phyloP scores from a whole-genome alignment of 53 echinoderm and acorn worm species.

The Hippasteria phrygiana region DNA sequence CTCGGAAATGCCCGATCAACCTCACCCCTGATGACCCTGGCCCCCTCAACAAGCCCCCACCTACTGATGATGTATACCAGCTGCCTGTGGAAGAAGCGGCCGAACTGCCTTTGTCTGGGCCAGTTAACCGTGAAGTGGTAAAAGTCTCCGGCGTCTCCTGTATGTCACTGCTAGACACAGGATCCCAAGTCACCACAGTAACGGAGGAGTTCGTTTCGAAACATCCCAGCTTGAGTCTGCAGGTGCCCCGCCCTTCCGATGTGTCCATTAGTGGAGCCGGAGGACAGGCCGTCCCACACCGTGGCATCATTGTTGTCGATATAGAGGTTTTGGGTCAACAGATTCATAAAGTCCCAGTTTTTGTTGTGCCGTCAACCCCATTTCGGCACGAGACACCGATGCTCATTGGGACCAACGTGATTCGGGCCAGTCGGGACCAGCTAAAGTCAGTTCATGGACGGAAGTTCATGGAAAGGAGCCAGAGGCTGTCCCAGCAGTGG shows the following conservation, averaged over 20 bases:
- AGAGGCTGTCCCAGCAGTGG: neutral
- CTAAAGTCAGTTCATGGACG: constrained; percentile 5
- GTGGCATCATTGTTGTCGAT: constrained; percentile 12
- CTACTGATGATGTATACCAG: neutral
- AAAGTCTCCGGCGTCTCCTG: constrained; percentile 9
- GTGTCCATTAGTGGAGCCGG: constrained; percentile 60
- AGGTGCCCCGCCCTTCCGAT: constrained; percentile 5
- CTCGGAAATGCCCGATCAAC: too few species aligned
- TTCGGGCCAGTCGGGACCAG: neutral
- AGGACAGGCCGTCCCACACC: constrained; percentile 40
- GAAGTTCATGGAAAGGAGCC: neutral
- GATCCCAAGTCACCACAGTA: constrained; percentile 59
- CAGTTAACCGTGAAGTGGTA: constrained; percentile 2
- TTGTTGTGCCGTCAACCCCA: constrained; percentile 13
- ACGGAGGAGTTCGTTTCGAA: neutral
- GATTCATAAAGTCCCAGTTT: neutral
- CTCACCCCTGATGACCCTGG: neutral
- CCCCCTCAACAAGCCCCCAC: neutral
- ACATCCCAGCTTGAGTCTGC: neutral
- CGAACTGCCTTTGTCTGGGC: neutral
- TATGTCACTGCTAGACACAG: constrained; percentile 47
- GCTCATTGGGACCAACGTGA: constrained; percentile 32
- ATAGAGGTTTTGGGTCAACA: neutral
- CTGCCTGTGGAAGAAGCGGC: neutral
- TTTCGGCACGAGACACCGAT: neutral